Conservation (phyloP, 1,140 invertebrate genomes). For the Cryptotermes secundus region DNA sequence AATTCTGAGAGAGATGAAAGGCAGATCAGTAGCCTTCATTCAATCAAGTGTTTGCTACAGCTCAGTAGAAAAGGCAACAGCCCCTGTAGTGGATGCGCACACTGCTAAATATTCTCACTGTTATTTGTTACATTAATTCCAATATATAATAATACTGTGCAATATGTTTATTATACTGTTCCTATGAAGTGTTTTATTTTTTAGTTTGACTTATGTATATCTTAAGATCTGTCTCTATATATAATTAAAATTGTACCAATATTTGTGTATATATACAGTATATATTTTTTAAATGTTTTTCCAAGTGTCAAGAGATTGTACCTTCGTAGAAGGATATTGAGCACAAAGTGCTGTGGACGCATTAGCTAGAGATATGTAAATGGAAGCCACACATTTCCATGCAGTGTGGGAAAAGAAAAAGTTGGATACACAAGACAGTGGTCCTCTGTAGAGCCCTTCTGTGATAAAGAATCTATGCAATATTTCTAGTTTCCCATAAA, state of each 20-base stretch:
- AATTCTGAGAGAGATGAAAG: too few species aligned
- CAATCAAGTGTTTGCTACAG: too few species aligned
- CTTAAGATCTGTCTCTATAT: neutral
- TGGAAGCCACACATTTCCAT: neutral
- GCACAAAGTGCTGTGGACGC: neutral
- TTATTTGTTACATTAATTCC: neutral
- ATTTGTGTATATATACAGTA: neutral
- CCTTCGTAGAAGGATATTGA: neutral
- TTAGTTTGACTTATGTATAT: neutral
- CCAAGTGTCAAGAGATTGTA: neutral
- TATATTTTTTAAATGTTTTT: neutral
- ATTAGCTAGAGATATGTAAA: neutral
- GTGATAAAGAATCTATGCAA: conserved; percentile 21
- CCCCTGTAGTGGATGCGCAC: too few species aligned
- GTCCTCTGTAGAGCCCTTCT: conserved; percentile 25
- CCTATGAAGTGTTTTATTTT: neutral
- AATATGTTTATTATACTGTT: neutral
- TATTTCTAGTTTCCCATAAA: neutral
- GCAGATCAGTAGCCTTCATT: too few species aligned
- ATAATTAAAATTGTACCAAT: neutral
- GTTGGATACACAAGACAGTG: neutral
- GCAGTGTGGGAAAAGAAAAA: neutral
- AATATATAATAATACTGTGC: neutral
- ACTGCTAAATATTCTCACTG: too few species aligned
- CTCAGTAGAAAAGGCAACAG: too few species aligned